Base-by-base conservation (phyloP, 2,797 vertebrate species). In the Botia kubotai region DNA sequence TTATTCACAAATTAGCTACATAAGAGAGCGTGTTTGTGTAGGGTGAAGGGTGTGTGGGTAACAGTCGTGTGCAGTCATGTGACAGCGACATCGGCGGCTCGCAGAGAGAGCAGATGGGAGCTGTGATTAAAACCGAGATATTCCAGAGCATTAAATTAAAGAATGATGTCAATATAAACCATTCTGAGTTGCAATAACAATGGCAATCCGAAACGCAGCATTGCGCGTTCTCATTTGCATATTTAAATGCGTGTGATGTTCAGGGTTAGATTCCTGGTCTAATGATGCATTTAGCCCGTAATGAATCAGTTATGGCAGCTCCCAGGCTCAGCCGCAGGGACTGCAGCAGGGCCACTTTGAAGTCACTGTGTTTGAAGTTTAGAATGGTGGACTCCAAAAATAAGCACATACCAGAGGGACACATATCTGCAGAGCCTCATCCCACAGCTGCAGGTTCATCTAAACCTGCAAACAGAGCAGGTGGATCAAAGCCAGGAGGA, bases 221-320 rank as follows among this genome's bases (percentile, higher is more conserved):
- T 36, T 82, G 82, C 72, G 84, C 85, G 75, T 77, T 84, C 12
- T 48, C 83, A 92, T 94, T 93, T 92, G 89, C 91, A 93, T 93
- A 92, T 94, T 91, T 91, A 93, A 93, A 93, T 92, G 91, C 89
- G 87, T 77, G 85, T 86, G 81, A 82, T 89, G 90, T 93, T 93
- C 89, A 89, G 92, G 91, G 91, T 93, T 93, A 93, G 91, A 91
- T 88, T 92, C 90, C 90, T 89, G 88, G 89, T 87, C 91, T 94
- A 94, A 94, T 94, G 94, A 92, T 67, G 90, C 92, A 76, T 93
- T 94, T 92, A 93, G 92, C 89, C 88, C 77, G 85, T 92, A 92
- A 93, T 94, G 92, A 94, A 93, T 94, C 91, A 91, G 90, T 91
- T 89, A 91, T 91, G 90, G 91, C 90, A 90, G 90, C 86, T 92